These are phyloP conservation scores for Gavia stellata DNA, from an alignment of 2,113 vertebrate genomes.

Conservation along the genomic window DNA sequence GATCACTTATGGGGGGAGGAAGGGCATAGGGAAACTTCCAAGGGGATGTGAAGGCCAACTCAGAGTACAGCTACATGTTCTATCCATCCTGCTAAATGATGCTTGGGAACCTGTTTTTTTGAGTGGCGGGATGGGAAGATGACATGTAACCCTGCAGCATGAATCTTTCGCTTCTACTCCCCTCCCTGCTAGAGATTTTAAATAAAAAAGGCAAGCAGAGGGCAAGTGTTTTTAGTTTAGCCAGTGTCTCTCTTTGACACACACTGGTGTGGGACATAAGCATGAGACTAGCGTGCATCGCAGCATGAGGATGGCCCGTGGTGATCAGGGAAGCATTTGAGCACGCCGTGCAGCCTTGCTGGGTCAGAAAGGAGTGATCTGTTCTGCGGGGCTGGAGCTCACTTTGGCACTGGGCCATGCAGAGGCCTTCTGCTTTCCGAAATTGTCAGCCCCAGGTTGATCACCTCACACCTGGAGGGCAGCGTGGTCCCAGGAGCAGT, in stretches of 20 bases:
- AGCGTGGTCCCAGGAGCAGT: neutral
- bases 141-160: neutral
- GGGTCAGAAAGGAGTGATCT: neutral
- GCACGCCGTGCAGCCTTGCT: fast-evolving
- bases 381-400: neutral
- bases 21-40: neutral
- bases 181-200: neutral
- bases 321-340: neutral
- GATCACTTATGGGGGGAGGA: neutral
- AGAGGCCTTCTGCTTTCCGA: neutral
- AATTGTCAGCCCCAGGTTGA: neutral
- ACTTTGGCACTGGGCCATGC: neutral
- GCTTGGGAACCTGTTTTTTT: neutral
- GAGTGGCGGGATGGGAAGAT: neutral
- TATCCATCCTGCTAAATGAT: neutral
- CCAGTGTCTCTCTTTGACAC: neutral
- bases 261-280: neutral
- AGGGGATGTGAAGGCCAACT: neutral
- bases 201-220: neutral
- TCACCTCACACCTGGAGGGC: neutral
- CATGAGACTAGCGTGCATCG: too few species aligned
- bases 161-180: neutral
- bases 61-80: neutral
- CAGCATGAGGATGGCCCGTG: neutral
- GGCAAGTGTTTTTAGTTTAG: neutral